Percentiles rank a stretch among this genome's conserved stretches.
phyloP scores from a whole-genome alignment of 1,140 invertebrate genomes.

The Pentalonia nigronervosa region DNA sequence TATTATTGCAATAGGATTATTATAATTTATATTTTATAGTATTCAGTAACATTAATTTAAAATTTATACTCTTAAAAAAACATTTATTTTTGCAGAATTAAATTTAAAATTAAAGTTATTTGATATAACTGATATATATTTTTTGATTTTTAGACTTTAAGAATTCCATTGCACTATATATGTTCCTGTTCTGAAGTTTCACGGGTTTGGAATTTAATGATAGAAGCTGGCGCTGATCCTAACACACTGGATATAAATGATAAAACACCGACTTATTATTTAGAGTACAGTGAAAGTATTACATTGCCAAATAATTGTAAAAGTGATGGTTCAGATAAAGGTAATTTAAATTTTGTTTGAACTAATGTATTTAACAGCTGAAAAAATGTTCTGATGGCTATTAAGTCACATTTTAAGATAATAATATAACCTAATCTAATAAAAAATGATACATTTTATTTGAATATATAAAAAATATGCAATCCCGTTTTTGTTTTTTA shows the following conservation, averaged over 20 bases:
- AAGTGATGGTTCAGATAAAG: conserved; percentile 65
- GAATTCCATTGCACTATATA: conserved; percentile 58
- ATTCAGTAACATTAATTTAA: background rate
- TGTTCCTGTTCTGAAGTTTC: conserved; percentile 69
- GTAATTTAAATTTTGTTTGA: conserved; percentile 15
- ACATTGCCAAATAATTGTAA: conserved; percentile 68
- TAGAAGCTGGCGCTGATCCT: conserved; percentile 73
- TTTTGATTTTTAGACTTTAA: conserved; percentile 35
- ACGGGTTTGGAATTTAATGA: conserved; percentile 71
- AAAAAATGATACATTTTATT: background rate
- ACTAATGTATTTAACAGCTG: background rate
- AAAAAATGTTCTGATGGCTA: background rate
- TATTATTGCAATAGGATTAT: background rate
- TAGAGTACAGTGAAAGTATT: conserved; percentile 69
- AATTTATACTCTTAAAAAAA: background rate
- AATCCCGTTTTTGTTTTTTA: background rate
- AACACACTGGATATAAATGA: conserved; percentile 73
- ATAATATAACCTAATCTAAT: background rate
- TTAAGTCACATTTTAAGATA: background rate
- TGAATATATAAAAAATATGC: background rate
- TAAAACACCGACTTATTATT: conserved; percentile 76
- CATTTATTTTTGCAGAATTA: background rate
- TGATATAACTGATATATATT: background rate
- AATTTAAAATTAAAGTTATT: background rate
- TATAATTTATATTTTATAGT: background rate